Conservation (phyloP, 2,797 vertebrate species). For the Brotula barbata region DNA sequence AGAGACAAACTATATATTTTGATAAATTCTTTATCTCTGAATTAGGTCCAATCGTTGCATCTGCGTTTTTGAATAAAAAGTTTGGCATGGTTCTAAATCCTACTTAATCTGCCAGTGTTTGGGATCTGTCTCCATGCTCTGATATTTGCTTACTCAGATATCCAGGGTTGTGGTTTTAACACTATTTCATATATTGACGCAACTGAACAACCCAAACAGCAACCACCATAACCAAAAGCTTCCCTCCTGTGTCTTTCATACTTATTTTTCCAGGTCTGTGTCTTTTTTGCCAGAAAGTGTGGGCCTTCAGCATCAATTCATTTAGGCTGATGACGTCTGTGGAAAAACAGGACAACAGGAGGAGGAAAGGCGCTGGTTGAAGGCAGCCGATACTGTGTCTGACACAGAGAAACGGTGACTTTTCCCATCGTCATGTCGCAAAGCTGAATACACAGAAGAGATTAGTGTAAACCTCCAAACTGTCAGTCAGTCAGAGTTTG, state of each 20-base stretch:
- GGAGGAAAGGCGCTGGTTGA: constrained; percentile 42
- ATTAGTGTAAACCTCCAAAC: constrained; percentile 34
- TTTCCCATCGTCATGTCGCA: constrained; percentile 29
- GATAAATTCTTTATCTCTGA: too few relatives aligned
- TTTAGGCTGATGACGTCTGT: constrained; percentile 66
- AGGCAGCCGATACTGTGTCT: constrained; percentile 54
- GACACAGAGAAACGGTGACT: constrained; percentile 29
- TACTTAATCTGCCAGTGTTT: too few relatives aligned
- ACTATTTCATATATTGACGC: constrained; percentile 18
- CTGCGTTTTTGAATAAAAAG: too few relatives aligned
- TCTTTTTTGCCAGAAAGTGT: constrained; percentile 58
- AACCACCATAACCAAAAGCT: constrained; percentile 22
- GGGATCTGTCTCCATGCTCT: too few relatives aligned
- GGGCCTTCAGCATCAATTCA: constrained; percentile 69
- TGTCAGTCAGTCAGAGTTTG: constrained; percentile 26
- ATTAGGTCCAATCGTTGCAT: too few relatives aligned
- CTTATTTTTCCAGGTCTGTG: constrained; percentile 62
- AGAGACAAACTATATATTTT: too few relatives aligned
- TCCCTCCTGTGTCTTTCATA: constrained; percentile 46
- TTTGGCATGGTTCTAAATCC: too few relatives aligned
- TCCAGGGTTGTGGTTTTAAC: background rate
- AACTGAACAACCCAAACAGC: constrained; percentile 28
- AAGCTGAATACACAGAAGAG: constrained; percentile 42
- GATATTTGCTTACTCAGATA: constrained; percentile 3
- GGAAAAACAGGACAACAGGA: constrained; percentile 60